Evolutionary conservation across 2,888 invertebrate species (phyloP).

Genomic region (Halictus ligatus): DNA sequence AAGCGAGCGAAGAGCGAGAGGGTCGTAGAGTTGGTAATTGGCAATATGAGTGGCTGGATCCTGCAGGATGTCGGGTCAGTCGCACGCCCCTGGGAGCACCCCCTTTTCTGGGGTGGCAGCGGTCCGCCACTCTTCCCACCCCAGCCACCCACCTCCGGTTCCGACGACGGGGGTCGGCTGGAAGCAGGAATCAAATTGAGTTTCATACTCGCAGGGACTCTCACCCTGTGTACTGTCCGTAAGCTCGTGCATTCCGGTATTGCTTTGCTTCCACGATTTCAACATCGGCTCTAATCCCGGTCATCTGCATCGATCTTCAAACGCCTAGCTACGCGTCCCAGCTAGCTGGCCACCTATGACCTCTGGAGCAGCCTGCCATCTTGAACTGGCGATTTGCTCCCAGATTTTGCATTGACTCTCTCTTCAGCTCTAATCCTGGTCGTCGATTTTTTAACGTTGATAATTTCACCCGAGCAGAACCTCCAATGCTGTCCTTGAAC

Average conservation of each 20-base stretch:
- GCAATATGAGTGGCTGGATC: constrained; percentile 84
- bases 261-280: constrained; percentile 70
- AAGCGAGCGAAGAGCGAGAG: constrained; percentile 78
- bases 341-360: background rate
- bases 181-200: constrained; percentile 83
- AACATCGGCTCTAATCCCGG: constrained; percentile 61
- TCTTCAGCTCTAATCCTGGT: background rate
- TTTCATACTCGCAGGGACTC: constrained; percentile 82
- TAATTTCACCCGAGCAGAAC: constrained; percentile 12
- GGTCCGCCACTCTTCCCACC: constrained; percentile 61
- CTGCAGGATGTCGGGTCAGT: constrained; percentile 83
- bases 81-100: constrained; percentile 82
- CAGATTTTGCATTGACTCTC: background rate
- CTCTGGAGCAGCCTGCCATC: background rate
- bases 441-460: constrained; percentile 40
- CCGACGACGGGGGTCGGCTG: constrained; percentile 69
- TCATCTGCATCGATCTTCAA: constrained; percentile 1
- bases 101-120: constrained; percentile 78
- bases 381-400: background rate
- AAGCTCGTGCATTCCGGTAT: constrained; percentile 63
- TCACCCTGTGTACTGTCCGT: constrained; percentile 72
- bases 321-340: background rate
- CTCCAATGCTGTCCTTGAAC: background rate
- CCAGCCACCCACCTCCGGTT: constrained; percentile 69
- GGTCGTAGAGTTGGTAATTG: constrained; percentile 84